Conservation (phyloP, 2,113 vertebrate species). For the Takifugu bimaculatus region DNA sequence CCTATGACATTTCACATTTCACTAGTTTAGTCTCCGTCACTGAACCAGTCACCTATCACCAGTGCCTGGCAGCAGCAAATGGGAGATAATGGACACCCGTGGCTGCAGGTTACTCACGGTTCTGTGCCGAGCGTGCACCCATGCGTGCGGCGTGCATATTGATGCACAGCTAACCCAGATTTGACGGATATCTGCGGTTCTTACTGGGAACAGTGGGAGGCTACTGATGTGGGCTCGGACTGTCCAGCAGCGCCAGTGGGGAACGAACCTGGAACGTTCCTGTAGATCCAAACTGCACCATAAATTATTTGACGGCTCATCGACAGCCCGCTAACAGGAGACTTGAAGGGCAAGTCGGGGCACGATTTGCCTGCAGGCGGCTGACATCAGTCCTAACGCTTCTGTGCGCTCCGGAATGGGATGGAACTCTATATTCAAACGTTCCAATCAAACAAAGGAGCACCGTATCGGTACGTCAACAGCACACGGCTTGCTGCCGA, state of each 20-base stretch:
- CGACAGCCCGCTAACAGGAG: not conserved
- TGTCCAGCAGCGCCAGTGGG: constrained; percentile 14
- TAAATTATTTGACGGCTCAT: not conserved
- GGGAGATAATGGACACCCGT: constrained; percentile 25
- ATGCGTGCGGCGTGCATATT: constrained; percentile 16
- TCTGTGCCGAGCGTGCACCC: constrained; percentile 1
- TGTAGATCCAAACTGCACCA: too few species aligned
- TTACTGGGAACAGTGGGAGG: constrained; percentile 9
- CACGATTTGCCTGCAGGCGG: too few species aligned
- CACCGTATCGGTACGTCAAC: too few species aligned
- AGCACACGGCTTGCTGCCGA: too few species aligned
- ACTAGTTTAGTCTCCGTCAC: constrained; percentile 10
- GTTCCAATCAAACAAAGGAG: too few species aligned
- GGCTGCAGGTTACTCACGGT: constrained; percentile 1
- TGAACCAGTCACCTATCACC: constrained; percentile 14
- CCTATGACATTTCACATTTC: constrained; percentile 4
- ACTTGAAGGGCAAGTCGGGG: too few species aligned
- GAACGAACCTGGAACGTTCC: not conserved
- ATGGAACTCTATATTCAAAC: too few species aligned
- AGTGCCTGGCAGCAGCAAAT: constrained; percentile 19
- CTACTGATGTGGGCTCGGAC: constrained; percentile 39
- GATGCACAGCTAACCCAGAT: constrained; percentile 28
- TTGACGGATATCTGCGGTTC: constrained; percentile 14
- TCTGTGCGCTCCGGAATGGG: too few species aligned
- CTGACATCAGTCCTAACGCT: too few species aligned